Evolutionary conservation across 2,113 vertebrate genomes (phyloP), one percentile per base, ranked within the genome.

Genomic region (Bubalus kerabau): DNA sequence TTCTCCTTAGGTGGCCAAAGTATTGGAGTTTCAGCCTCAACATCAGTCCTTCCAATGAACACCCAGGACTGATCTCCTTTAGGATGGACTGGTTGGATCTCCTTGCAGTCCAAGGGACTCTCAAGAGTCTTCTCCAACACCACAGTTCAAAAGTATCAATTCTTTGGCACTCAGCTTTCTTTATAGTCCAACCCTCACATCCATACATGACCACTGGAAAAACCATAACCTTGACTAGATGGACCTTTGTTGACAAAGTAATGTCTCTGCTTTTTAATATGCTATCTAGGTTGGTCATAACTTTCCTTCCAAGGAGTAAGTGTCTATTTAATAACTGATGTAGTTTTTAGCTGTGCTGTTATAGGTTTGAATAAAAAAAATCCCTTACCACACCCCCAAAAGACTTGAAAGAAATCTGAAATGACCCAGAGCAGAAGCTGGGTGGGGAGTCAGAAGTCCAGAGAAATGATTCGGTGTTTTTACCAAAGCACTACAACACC

Each of bases 161-260:
- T 36, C n/a, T 71, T 36, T 0, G 1, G n/a, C 0, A 0, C 64
- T 36, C 64, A 36, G 32, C 64, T 36, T 71, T 36, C 17, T 36
- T 71, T 5, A 71, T 5, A 71, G 64, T 71, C 64, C n/a, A 36
- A 36, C 17, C 36, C 40, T 40, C 40, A 40, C 40, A 40, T 36
- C 17, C n/a, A 36, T 67, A 36, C 17, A 11, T 67, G 64, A 21
- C n/a, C 2, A 21, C n/a, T 5, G n/a, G n/a, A 71, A 71, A 71
- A 71, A 21, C 64, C 64, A 71, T 5, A 36, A 5, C 64, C 64
- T 36, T 71, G 64, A 71, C 17, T 71, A 71, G 32, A 36, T 1
- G 1, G 64, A 71, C n/a, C 64, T 71, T 71, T 71, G n/a, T 71
- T 71, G n/a, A n/a, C n/a, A 71, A 71, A 36, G 64, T 71, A 36